Evolutionary conservation across 2,797 vertebrate genomes (phyloP).

Genomic region (Betta splendens): DNA sequence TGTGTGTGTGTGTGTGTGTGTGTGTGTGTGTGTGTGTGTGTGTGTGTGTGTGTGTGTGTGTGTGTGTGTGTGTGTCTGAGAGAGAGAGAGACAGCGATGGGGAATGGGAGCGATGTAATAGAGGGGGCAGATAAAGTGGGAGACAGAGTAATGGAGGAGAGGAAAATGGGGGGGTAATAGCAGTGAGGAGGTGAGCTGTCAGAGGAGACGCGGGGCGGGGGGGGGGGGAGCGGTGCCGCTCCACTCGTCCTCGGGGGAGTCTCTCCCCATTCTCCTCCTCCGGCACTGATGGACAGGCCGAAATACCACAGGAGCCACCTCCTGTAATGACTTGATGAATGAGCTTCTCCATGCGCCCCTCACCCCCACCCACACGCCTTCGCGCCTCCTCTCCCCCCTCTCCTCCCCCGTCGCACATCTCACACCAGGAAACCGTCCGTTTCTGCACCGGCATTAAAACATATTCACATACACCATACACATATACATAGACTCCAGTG

Average conservation of each 20-base stretch:
- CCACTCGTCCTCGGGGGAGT: slow-evolving; percentile 74
- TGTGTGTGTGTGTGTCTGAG: slow-evolving; percentile 17
- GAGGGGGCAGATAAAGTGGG: slow-evolving; percentile 69
- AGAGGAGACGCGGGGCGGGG: slow-evolving; percentile 54
- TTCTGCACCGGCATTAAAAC: slow-evolving; percentile 22
- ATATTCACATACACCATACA: slow-evolving; percentile 43
- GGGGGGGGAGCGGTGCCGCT: slow-evolving; percentile 8
- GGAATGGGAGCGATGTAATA: slow-evolving; percentile 56
- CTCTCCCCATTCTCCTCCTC: slow-evolving; percentile 60
- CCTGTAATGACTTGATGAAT: slow-evolving; percentile 85
- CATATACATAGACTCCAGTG: background rate
- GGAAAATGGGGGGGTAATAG: slow-evolving; percentile 68
- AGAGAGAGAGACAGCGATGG: background rate
- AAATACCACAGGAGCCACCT: slow-evolving; percentile 82
- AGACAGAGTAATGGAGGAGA: slow-evolving; percentile 63
- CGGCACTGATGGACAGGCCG: slow-evolving; percentile 67
- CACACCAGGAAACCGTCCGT: slow-evolving; percentile 16
- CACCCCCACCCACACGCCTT: slow-evolving; percentile 21
- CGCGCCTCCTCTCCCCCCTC: slow-evolving; percentile 20
- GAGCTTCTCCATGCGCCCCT: slow-evolving; percentile 69
- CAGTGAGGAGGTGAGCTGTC: slow-evolving; percentile 76
- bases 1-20: slow-evolving; percentile 9
- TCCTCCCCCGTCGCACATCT: too few relatives aligned
- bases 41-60: slow-evolving; percentile 23
- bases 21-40: slow-evolving; percentile 17